Evolutionary conservation across 2,797 vertebrate genomes (phyloP).

Genomic region (Pitangus sulphuratus): DNA sequence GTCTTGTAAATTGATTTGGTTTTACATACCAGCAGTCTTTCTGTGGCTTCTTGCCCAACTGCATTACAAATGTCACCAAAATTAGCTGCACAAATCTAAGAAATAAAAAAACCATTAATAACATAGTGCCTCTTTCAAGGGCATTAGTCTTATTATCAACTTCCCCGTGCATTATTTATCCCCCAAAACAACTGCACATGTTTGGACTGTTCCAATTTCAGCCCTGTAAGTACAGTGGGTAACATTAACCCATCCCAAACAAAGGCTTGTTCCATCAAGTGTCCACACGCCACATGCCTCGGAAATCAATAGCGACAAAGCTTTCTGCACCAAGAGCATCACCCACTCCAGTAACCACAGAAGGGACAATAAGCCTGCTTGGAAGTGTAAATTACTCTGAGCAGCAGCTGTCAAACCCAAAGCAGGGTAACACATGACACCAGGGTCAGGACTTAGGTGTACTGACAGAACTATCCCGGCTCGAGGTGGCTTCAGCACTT

Average conservation of each 20-base stretch:
- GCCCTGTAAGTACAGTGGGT: background rate
- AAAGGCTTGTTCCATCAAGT: background rate
- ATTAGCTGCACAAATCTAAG: slow-evolving; percentile 89
- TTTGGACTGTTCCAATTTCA: slow-evolving; percentile 11
- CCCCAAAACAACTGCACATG: background rate
- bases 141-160: background rate
- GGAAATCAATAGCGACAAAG: background rate
- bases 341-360: background rate
- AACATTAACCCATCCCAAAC: background rate
- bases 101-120: background rate
- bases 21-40: slow-evolving; percentile 87
- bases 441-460: slow-evolving; percentile 12
- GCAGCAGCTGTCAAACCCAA: slow-evolving; percentile 26
- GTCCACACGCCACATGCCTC: background rate
- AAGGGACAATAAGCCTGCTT: background rate
- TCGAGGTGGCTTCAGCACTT: background rate
- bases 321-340: background rate
- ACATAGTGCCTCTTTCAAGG: background rate
- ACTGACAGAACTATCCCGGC: background rate
- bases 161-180: slow-evolving; percentile 1
- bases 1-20: background rate
- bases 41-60: slow-evolving; percentile 90
- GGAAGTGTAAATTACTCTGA: background rate
- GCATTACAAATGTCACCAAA: slow-evolving; percentile 93
- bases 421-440: slow-evolving; percentile 2